These are phyloP conservation scores for Cherax destructor DNA, from an alignment of 1,140 invertebrate genomes.

Conservation along the genomic window DNA sequence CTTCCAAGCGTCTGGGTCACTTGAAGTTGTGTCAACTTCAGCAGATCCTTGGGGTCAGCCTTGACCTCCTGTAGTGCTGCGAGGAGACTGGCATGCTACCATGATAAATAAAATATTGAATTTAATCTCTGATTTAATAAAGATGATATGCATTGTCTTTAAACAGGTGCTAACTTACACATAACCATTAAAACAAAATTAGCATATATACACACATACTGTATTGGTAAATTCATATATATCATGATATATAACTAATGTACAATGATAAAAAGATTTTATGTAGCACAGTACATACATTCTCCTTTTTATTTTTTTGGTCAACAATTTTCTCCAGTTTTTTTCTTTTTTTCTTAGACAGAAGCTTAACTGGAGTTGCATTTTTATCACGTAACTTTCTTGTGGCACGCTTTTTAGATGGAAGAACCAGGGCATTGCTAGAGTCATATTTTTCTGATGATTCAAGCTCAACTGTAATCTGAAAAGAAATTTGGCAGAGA, in stretches of 20 bases:
- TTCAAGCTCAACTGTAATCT: conserved; percentile 77
- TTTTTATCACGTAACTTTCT: conserved; percentile 79
- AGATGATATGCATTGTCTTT: background rate
- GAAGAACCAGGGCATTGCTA: conserved; percentile 85
- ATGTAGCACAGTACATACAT: conserved; percentile 78
- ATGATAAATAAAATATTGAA: background rate
- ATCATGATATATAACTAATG: background rate
- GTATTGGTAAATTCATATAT: background rate
- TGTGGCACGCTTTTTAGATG: conserved; percentile 88
- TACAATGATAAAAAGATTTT: background rate
- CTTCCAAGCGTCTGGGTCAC: conserved; percentile 89
- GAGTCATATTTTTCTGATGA: conserved; percentile 63
- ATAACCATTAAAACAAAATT: too few relatives aligned
- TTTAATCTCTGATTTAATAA: background rate
- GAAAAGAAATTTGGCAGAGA: conserved; percentile 32
- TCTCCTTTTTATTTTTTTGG: conserved; percentile 89
- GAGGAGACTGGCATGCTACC: conserved; percentile 84
- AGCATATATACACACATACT: background rate
- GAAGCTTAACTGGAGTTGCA: conserved; percentile 79
- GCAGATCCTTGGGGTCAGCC: conserved; percentile 84
- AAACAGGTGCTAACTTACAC: background rate
- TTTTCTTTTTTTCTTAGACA: conserved; percentile 94
- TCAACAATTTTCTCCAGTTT: conserved; percentile 90
- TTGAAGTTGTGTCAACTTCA: conserved; percentile 85
- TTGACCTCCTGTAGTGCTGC: conserved; percentile 88